Evolutionary conservation across 2,888 invertebrate genomes (phyloP), one percentile per base, ranked within the genome.

Genomic region (Melanchra persicariae): DNA sequence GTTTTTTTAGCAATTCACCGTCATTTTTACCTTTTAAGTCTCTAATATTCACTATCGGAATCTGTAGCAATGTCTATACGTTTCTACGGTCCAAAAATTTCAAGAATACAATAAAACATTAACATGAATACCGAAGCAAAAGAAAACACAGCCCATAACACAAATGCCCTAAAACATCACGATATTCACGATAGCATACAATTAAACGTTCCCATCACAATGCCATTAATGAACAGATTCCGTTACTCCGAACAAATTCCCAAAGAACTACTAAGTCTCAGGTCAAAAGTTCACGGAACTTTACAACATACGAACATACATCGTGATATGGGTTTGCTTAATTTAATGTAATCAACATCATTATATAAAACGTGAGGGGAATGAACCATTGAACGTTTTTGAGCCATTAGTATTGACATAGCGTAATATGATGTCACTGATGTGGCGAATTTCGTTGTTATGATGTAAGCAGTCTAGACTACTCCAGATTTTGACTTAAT

Each of bases 121-220:
- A 51, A 43, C 19, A 49, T 37, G 22, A 34, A 43, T 49, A 24
- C 40, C 43, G 17, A 64, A 60, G 24, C 22, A 22, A 81, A 61
- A 24, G 45, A 26, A 61, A 65, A 67, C 52, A 68, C n/a, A 37
- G 6, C 54, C 45, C 43, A 73, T 57, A 61, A 65, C 26, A 74
- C 40, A 51, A 68, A 70, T 78, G 70, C 64, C 73, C 70, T 62
- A 64, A 74, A 76, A 69, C 65, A 65, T 76, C 77, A 76, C 81
- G 63, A 77, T 75, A 68, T 75, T 57, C 59, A 65, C 70, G 73
- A 72, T 75, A 58, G n/a, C 57, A 57, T 67, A 77, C 74, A 81
- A 85, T 86, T 82, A 84, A 80, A 81, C 37, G 57, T 59, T 74
- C 74, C 73, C 73, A 69, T 78, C 72, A 79, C 74, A 84, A 86